These are phyloP conservation scores for Agonum fuliginosum DNA, from an alignment of 2,888 invertebrate genomes.

Conservation along the genomic window DNA sequence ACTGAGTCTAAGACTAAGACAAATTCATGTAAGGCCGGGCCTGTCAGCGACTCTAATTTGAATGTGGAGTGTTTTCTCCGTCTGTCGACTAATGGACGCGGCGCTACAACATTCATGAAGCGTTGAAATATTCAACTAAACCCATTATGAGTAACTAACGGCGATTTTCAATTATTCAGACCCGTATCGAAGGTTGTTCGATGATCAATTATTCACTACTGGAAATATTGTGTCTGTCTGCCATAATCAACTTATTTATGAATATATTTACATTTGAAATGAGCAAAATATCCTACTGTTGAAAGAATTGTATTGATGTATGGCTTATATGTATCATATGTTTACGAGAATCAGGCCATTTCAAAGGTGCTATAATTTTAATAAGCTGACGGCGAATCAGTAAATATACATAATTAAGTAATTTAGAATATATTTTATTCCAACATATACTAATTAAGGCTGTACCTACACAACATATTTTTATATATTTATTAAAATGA, in stretches of 20 bases:
- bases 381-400: too few relatives aligned
- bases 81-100: slow-evolving; percentile 20
- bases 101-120: slow-evolving; percentile 10
- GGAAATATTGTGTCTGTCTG: slow-evolving; percentile 23
- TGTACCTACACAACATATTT: too few relatives aligned
- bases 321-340: too few relatives aligned
- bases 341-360: too few relatives aligned
- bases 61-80: slow-evolving; percentile 31
- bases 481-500: too few relatives aligned
- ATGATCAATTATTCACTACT: slow-evolving; percentile 28
- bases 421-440: too few relatives aligned
- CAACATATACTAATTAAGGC: too few relatives aligned
- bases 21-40: too few relatives aligned
- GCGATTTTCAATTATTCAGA: slow-evolving; percentile 30
- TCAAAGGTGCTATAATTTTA: too few relatives aligned
- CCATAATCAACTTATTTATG: slow-evolving; percentile 20
- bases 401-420: too few relatives aligned
- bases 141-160: slow-evolving; percentile 28
- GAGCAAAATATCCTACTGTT: background rate
- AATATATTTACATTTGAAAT: slow-evolving; percentile 23
- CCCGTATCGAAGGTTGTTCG: slow-evolving; percentile 25
- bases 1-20: too few relatives aligned
- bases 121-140: slow-evolving; percentile 27
- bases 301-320: slow-evolving; percentile 21
- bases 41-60: slow-evolving; percentile 21